Evolutionary conservation across 2,113 vertebrate species (phyloP), one percentile per base, ranked within the genome.

Genomic region (Charina bottae): DNA sequence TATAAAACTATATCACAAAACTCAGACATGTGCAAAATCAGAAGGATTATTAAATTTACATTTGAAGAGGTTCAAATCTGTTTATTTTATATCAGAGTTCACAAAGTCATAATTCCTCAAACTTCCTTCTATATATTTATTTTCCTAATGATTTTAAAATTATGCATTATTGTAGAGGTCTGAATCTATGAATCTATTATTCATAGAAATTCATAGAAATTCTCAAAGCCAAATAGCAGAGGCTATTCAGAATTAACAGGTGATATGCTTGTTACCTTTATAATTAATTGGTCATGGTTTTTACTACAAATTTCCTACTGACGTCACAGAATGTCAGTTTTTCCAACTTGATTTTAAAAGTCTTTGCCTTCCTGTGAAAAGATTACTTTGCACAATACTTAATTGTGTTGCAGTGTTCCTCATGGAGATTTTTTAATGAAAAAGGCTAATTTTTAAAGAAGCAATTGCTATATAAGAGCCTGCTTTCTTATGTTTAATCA

Each of bases 401-500:
- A 42, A 26, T 91, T 88, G 2, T 59, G 49, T 92, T 60, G 0
- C 60, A 60, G 46, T 68, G 33, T 33, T 92, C 91, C 86, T 94
- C 93, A 64, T 0, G 46, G 60, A 60, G 9, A n/a, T 84, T 89
- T 86, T 37, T 58, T 28, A 23, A 55, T 89, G 21, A 84, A 54
- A 55, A 91, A 56, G 19, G 84, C 60, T 92, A 92, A 93, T 94
- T 19, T 15, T 2, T 89, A 94, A 89, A 85, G 87, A 93, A 93
- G 84, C 84, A 85, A 64, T 95, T n/a, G 11, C 87, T 92, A 54
- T 95, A 0, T 23, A 93, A 2, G 58, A 89, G 85, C 93, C 93
- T 13, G 17, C 93, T 93, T 94, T 93, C 58, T 85, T 53, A 4
- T 95, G 46, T 90, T 64, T 94, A 95, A 93, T 42, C 93, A 60